Evolutionary conservation across 2,113 vertebrate genomes (phyloP).

Genomic region (Speoplatyrhinus poulsoni): DNA sequence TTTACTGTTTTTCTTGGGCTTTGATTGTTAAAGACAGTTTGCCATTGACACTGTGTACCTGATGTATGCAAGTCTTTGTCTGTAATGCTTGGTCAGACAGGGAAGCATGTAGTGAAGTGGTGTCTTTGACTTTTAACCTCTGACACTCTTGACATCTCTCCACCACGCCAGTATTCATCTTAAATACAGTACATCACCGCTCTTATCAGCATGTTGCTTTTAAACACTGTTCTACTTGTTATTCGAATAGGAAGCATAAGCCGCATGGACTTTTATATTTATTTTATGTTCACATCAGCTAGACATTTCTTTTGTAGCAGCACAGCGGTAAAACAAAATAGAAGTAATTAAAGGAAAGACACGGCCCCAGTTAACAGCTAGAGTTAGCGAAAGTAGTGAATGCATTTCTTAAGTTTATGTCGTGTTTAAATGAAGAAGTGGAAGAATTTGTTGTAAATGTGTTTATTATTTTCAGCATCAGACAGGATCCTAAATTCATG

Average conservation of each 20-base stretch:
- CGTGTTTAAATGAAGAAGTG: neutral
- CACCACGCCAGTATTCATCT: neutral
- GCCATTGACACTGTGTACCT: neutral
- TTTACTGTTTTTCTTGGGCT: neutral
- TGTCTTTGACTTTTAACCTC: too few relatives aligned
- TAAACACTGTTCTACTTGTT: constrained; percentile 31
- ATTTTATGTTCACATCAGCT: constrained; percentile 1
- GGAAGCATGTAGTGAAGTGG: too few relatives aligned
- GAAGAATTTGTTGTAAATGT: too few relatives aligned
- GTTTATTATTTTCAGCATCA: too few relatives aligned
- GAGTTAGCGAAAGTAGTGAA: too few relatives aligned
- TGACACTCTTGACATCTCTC: neutral
- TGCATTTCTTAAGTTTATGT: neutral
- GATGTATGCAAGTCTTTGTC: neutral
- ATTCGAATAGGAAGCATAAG: constrained; percentile 14
- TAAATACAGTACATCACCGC: neutral
- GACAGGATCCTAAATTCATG: too few relatives aligned
- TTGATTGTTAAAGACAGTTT: neutral
- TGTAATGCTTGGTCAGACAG: neutral
- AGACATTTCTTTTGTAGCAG: neutral
- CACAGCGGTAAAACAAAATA: neutral
- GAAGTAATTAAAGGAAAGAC: neutral
- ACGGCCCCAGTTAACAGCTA: neutral
- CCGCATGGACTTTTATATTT: constrained; percentile 27
- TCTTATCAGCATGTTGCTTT: constrained; percentile 26